Base-by-base conservation (phyloP, 2,797 vertebrate species). In the Arctocebus calabarensis region DNA sequence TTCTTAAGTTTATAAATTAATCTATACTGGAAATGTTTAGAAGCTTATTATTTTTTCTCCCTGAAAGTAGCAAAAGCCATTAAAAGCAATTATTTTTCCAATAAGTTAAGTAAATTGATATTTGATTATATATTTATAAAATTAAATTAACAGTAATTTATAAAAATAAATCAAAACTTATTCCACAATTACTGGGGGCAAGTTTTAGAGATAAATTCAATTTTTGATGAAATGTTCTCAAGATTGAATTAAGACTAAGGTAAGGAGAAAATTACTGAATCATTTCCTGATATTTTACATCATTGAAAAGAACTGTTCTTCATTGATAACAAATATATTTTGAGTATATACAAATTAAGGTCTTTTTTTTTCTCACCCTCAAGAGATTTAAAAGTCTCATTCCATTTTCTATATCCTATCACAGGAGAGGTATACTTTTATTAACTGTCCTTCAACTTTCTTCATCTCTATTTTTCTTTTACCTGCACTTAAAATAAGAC, bases 1-100 rank as follows among this genome's bases (percentile, higher is more conserved):
- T 66, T 97, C 86, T 88, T n/a, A 88, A 78, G 40, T 74, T 79
- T 13, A 79, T 68, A 61, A 93, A 94, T 37, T 34, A 91, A 20
- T 34, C 37, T 85, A 64, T 13, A 29, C 4, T 74, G 48, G 34
- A 62, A 89, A 83, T 90, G 32, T 37, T 93, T 78, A 88, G 40
- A 93, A 92, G 13, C 5, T 85, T 71, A 37, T 45, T 81, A 55
- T 25, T 91, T 25, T 73, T 88, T 90, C n/a, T 83, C 70, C 66
- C 57, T 73, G 37, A 93, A 90, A 82, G 52, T 91, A 94, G 75
- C 2, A 86, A 75, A 78, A 78, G 45, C 11, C 59, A 22, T 22
- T 52, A 66, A 79, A 32, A 78, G 10, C 9, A 22, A 45, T 43
- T 75, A 32, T 43, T 82, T 57, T 82, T 74, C 61, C 52, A 34